Conservation (phyloP, 2,113 vertebrate species). For the Sorex araneus region DNA sequence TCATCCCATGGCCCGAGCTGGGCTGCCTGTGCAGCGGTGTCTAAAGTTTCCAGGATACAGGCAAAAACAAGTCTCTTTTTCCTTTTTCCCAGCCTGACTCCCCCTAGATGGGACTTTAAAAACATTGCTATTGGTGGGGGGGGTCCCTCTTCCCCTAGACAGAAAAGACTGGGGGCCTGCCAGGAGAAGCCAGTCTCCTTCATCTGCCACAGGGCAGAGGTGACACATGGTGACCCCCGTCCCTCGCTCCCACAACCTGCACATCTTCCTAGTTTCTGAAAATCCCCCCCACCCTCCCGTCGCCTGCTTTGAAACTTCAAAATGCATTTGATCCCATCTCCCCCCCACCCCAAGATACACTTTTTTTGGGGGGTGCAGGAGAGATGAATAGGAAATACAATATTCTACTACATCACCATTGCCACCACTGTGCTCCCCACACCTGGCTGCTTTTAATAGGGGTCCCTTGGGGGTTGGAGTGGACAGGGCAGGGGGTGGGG, state of each 20-base stretch:
- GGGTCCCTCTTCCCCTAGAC: neutral
- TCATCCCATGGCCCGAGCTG: neutral
- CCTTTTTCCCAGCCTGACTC: neutral
- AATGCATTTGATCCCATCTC: too few relatives aligned
- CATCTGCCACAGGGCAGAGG: neutral
- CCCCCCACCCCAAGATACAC: neutral
- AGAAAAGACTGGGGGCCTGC: neutral
- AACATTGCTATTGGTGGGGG: neutral
- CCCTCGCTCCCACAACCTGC: neutral
- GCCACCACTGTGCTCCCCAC: too few relatives aligned
- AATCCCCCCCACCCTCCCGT: too few relatives aligned
- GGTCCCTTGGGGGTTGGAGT: too few relatives aligned
- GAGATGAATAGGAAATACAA: neutral
- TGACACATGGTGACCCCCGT: neutral
- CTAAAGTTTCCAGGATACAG: neutral
- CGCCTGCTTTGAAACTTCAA: too few relatives aligned
- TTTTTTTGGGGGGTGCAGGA: neutral
- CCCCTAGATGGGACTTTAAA: neutral
- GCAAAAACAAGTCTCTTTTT: too few relatives aligned
- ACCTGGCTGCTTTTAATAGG: too few relatives aligned
- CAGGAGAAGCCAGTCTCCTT: neutral
- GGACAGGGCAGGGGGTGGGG: too few relatives aligned
- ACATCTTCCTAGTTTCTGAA: neutral
- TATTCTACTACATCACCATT: too few relatives aligned
- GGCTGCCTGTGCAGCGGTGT: neutral